These are phyloP conservation scores for Montipora capricornis DNA, from an alignment of 64 coral and sea anemone species.

Conservation along the genomic window DNA sequence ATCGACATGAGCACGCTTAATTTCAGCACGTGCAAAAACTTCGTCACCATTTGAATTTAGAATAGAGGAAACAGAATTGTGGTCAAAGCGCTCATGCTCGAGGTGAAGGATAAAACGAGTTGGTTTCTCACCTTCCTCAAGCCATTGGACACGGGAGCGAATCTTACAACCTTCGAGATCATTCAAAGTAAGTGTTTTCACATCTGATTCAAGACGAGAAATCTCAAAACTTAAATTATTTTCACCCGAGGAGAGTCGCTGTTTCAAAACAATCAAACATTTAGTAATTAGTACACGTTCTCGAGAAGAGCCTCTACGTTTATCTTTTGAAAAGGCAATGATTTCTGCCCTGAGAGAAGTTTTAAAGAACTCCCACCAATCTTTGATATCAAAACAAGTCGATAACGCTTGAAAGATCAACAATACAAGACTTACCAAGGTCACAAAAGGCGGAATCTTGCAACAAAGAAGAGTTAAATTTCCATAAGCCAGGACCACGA, in stretches of 20 bases:
- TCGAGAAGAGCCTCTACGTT: background rate
- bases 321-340: too few relatives aligned
- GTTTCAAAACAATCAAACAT: background rate
- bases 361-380: too few relatives aligned
- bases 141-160: background rate
- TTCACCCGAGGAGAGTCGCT: too few relatives aligned
- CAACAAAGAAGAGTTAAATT: conserved; percentile 21
- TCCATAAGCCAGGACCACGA: background rate
- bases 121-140: conserved; percentile 55
- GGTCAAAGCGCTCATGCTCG: background rate
- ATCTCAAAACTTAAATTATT: too few relatives aligned
- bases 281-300: background rate
- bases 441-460: background rate
- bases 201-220: background rate
- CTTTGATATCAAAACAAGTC: too few relatives aligned
- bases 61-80: background rate
- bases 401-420: too few relatives aligned
- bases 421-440: too few relatives aligned
- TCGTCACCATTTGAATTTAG: too few relatives aligned
- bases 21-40: background rate
- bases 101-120: conserved; percentile 11
- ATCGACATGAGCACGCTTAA: background rate
- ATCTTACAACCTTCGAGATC: background rate
- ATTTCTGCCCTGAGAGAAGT: too few relatives aligned
- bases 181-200: background rate